Conservation (phyloP, 2,888 invertebrate species). For the Eutolmus rufibarbis region DNA sequence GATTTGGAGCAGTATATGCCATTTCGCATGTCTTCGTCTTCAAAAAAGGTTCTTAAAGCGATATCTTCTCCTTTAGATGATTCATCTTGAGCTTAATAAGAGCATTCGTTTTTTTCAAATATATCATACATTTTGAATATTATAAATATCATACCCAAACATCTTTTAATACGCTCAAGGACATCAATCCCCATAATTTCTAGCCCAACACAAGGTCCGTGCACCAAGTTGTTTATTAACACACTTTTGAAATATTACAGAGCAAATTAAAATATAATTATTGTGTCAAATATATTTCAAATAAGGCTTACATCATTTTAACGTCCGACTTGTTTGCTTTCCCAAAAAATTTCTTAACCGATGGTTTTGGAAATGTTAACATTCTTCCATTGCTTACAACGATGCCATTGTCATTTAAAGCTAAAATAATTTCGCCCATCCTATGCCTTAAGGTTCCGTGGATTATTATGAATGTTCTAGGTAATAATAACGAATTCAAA, state of each 20-base stretch:
- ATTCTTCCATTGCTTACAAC: slow-evolving; percentile 76
- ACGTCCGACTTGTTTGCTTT: slow-evolving; percentile 65
- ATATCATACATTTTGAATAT: not conserved
- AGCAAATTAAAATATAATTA: not conserved
- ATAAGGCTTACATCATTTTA: slow-evolving; percentile 68
- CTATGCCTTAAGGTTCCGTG: slow-evolving; percentile 76
- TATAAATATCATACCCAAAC: slow-evolving; percentile 46
- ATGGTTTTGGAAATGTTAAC: slow-evolving; percentile 71
- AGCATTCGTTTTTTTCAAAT: not conserved
- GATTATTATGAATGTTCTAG: slow-evolving; percentile 77
- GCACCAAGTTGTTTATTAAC: slow-evolving; percentile 55
- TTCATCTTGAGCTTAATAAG: slow-evolving; percentile 67
- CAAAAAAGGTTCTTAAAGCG: slow-evolving; percentile 73
- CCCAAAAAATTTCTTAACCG: slow-evolving; percentile 71
- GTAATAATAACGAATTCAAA: not conserved
- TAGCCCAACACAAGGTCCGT: slow-evolving; percentile 57
- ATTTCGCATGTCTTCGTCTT: slow-evolving; percentile 71
- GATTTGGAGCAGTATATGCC: slow-evolving; percentile 73
- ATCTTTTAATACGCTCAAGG: slow-evolving; percentile 55
- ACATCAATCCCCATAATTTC: slow-evolving; percentile 59
- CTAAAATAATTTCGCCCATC: slow-evolving; percentile 77
- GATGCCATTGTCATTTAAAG: slow-evolving; percentile 70
- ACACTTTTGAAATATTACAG: slow-evolving; percentile 49
- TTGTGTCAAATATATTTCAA: not conserved
- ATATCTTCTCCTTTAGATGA: slow-evolving; percentile 67